Conservation (phyloP, 1,140 invertebrate genomes). For the Ephestia elutella region DNA sequence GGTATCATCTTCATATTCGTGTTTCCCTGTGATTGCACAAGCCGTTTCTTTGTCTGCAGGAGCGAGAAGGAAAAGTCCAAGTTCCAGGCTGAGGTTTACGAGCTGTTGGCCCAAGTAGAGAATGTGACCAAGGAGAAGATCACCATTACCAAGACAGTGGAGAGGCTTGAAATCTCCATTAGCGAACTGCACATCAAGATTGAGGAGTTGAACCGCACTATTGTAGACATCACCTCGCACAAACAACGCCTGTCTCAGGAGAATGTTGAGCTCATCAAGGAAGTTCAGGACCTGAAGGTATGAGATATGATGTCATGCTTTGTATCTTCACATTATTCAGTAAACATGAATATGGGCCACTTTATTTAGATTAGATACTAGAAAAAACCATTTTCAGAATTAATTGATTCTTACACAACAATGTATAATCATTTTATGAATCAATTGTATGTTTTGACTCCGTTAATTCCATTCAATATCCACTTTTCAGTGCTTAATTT, state of each 20-base stretch:
- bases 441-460: too few species aligned
- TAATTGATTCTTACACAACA: too few species aligned
- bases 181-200: conserved; percentile 94
- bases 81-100: conserved; percentile 97
- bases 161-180: conserved; percentile 92
- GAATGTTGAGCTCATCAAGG: conserved; percentile 94
- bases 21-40: conserved; percentile 25
- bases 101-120: conserved; percentile 94
- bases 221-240: conserved; percentile 94
- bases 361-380: too few species aligned
- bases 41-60: conserved; percentile 77
- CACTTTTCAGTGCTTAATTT: too few species aligned
- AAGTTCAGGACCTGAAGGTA: conserved; percentile 95
- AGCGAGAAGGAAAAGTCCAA: conserved; percentile 96
- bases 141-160: conserved; percentile 88
- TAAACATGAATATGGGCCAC: too few species aligned
- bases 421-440: too few species aligned
- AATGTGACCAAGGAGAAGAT: conserved; percentile 93
- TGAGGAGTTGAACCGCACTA: conserved; percentile 95
- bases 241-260: conserved; percentile 91
- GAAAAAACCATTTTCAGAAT: too few species aligned
- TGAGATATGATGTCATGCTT: conserved; percentile 1
- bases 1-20: conserved; percentile 19
- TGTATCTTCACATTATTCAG: too few species aligned
- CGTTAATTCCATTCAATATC: too few species aligned